Percentiles rank a stretch among this genome's conserved stretches.
Evolutionary conservation across 2,113 vertebrate species (phyloP).

Genomic region (Calonectris borealis): DNA sequence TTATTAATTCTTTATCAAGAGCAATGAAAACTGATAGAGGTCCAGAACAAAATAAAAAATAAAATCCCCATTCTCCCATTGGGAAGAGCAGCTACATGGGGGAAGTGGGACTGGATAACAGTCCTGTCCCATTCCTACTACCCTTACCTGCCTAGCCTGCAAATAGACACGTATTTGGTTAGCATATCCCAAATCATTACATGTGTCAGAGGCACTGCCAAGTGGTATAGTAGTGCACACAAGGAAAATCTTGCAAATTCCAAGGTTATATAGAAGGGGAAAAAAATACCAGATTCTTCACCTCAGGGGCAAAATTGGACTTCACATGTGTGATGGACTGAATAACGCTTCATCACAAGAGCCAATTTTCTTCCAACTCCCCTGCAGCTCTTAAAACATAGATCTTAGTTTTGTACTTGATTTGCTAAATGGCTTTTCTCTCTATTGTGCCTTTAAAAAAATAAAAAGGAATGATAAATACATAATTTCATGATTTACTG

Average conservation of each 20-base stretch:
- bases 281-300: neutral
- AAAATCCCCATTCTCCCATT: neutral
- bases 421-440: conserved; percentile 48
- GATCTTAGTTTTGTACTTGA: conserved; percentile 21
- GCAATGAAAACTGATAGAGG: neutral
- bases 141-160: neutral
- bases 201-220: neutral
- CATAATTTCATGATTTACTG: neutral
- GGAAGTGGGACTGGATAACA: neutral
- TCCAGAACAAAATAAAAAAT: neutral
- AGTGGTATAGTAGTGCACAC: neutral
- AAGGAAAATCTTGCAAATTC: neutral
- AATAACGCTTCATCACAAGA: conserved; percentile 58
- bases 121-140: neutral
- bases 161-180: accelerated
- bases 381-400: conserved; percentile 50
- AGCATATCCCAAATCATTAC: neutral
- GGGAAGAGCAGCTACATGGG: accelerated
- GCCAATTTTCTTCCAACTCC: conserved; percentile 54
- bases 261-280: neutral
- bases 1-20: neutral
- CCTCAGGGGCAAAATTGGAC: conserved; percentile 49
- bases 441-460: neutral
- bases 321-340: conserved; percentile 46
- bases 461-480: neutral